phyloP scores from a whole-genome alignment of 2,888 invertebrate genomes.

The Conomelus anceps region DNA sequence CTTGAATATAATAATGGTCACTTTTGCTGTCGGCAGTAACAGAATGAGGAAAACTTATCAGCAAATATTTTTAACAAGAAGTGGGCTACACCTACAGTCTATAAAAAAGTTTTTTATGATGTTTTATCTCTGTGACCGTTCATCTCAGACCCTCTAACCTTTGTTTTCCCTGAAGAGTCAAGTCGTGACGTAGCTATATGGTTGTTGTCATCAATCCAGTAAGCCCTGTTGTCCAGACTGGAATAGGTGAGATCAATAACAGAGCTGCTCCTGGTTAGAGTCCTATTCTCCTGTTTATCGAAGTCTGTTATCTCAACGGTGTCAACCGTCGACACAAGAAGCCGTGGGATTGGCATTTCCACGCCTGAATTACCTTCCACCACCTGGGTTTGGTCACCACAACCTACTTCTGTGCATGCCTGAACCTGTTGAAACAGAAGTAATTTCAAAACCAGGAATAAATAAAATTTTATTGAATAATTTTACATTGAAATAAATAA shows the following conservation, averaged over 20 bases:
- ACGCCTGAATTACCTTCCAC: slow-evolving; percentile 60
- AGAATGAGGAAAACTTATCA: no score
- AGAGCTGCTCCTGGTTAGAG: slow-evolving; percentile 47
- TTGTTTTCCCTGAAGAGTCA: slow-evolving; percentile 35
- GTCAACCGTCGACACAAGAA: slow-evolving; percentile 66
- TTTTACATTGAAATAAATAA: no score
- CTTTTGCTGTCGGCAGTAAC: no score
- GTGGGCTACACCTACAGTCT: no score
- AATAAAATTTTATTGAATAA: no score
- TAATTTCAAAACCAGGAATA: slow-evolving; percentile 24
- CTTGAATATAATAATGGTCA: no score
- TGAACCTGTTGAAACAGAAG: slow-evolving; percentile 54
- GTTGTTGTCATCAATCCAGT: slow-evolving; percentile 57
- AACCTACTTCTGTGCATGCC: slow-evolving; percentile 72
- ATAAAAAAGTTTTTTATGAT: no score
- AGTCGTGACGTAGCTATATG: slow-evolving; percentile 35
- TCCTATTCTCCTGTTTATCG: slow-evolving; percentile 58
- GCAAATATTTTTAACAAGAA: no score
- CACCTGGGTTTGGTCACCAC: slow-evolving; percentile 60
- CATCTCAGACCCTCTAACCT: slow-evolving; percentile 32
- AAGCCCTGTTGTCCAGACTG: slow-evolving; percentile 63
- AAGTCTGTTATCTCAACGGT: slow-evolving; percentile 68
- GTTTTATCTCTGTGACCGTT: no score
- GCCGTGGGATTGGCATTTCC: slow-evolving; percentile 69
- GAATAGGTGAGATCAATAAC: slow-evolving; percentile 63